Evolutionary conservation across 1,140 invertebrate genomes (phyloP).

Genomic region (Macrostomum lignano): DNA sequence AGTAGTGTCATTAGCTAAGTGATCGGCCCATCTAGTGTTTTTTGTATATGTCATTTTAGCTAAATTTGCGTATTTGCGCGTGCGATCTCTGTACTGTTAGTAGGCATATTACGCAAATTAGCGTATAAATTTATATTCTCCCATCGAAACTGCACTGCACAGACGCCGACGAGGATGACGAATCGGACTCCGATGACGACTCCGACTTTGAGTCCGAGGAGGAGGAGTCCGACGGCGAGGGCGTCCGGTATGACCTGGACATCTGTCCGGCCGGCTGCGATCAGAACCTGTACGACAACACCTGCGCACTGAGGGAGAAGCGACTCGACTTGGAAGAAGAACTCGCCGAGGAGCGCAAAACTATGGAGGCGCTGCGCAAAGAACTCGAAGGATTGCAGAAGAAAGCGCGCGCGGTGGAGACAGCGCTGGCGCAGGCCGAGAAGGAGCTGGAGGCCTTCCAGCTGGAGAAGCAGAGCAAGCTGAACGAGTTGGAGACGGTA

Average conservation of each 20-base stretch:
- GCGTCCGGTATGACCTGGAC: constrained; percentile 36
- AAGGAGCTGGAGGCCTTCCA: constrained; percentile 29
- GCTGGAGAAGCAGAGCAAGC: constrained; percentile 37
- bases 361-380: constrained; percentile 19
- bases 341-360: constrained; percentile 24
- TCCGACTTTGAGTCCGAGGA: constrained; percentile 2
- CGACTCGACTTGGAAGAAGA: constrained; percentile 13
- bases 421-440: constrained; percentile 17
- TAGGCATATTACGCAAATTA: neutral
- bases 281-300: constrained; percentile 21
- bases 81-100: neutral
- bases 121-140: constrained; percentile 4
- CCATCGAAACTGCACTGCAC: constrained; percentile 12
- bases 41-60: too few species aligned
- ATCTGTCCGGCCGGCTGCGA: constrained; percentile 45
- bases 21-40: too few species aligned
- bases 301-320: constrained; percentile 20
- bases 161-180: constrained; percentile 26
- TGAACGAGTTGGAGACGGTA: constrained; percentile 38
- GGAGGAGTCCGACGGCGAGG: constrained; percentile 14
- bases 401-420: constrained; percentile 21
- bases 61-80: neutral
- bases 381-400: constrained; percentile 22
- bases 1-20: too few species aligned
- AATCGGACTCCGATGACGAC: constrained; percentile 21